Evolutionary conservation across 2,888 invertebrate species (phyloP).

Genomic region (Drosophila niveifrons): DNA sequence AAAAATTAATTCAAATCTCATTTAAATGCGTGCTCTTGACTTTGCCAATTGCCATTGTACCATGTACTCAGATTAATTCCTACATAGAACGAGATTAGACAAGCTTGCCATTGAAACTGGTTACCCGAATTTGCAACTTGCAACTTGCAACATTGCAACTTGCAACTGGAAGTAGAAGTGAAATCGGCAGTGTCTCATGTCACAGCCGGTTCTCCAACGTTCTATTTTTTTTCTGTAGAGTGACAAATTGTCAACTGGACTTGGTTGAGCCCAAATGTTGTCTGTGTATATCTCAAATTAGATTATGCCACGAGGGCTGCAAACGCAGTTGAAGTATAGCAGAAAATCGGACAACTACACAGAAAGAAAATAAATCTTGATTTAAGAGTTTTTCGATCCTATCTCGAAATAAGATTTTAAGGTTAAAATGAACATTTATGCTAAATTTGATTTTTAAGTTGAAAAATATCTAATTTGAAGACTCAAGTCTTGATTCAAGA

Average conservation of each 20-base stretch:
- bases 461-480: no score
- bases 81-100: background rate
- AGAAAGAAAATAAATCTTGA: no score
- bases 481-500: no score
- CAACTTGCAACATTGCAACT: slow-evolving; percentile 26
- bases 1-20: slow-evolving; percentile 45
- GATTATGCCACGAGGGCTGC: slow-evolving; percentile 37
- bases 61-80: slow-evolving; percentile 18
- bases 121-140: slow-evolving; percentile 11
- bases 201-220: background rate
- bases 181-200: background rate
- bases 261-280: slow-evolving; percentile 41
- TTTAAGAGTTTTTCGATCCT: no score
- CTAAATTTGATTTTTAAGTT: no score
- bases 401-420: no score
- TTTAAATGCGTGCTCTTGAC: background rate
- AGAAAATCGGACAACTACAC: no score
- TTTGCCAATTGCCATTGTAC: slow-evolving; percentile 1
- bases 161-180: background rate
- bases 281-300: slow-evolving; percentile 59
- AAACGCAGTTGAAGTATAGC: no score
- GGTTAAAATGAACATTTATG: no score
- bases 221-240: no score
- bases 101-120: background rate
- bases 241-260: slow-evolving; percentile 9